phyloP scores from a whole-genome alignment of 2,797 vertebrate species.

The Chelonia mydas region DNA sequence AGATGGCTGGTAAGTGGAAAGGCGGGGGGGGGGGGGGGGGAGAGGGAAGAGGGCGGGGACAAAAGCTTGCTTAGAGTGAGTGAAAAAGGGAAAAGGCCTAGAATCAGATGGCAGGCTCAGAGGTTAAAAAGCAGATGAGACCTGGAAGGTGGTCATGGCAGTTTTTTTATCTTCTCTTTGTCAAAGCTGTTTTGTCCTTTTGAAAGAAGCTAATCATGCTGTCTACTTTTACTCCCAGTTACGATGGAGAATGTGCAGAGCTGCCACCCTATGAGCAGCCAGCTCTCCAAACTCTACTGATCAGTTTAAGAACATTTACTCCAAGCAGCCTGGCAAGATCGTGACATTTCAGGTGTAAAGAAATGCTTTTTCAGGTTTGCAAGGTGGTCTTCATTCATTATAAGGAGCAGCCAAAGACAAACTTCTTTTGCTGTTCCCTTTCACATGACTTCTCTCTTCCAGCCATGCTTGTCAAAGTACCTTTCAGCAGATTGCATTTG shows the following conservation, averaged over 20 bases:
- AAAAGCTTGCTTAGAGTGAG: background rate
- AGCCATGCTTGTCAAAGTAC: background rate
- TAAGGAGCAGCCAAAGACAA: background rate
- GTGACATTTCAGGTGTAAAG: rapidly evolving
- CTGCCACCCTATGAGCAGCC: background rate
- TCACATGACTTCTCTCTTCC: background rate
- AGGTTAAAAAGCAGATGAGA: rapidly evolving
- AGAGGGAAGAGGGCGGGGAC: no score
- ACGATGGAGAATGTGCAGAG: no score
- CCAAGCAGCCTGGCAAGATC: background rate
- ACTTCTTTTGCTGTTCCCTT: background rate
- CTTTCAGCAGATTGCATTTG: background rate
- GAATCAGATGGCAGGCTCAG: background rate
- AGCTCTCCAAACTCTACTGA: background rate
- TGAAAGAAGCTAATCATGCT: background rate
- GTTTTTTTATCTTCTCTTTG: background rate
- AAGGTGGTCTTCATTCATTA: background rate
- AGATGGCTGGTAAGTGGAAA: background rate
- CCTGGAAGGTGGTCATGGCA: background rate
- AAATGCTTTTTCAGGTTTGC: background rate
- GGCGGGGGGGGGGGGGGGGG: no score
- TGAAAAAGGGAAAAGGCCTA: background rate
- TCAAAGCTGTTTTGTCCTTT: rapidly evolving
- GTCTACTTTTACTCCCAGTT: background rate
- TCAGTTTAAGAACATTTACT: background rate